Evolutionary conservation across 2,888 invertebrate genomes (phyloP), one percentile per base, ranked within the genome.

Genomic region (Eurytoma californica): DNA sequence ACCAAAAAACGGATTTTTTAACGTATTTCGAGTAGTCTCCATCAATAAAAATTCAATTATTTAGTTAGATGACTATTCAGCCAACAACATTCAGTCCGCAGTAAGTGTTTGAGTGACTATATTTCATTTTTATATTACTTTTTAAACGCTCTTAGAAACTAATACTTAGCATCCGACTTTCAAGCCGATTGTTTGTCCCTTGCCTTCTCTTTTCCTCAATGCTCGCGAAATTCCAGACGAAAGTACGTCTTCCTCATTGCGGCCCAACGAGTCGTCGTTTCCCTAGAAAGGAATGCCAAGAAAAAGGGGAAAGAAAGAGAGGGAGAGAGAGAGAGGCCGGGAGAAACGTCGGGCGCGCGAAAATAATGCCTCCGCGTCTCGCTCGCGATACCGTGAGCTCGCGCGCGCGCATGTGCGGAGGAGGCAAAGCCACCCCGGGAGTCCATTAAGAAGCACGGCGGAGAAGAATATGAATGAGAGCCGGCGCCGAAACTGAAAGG

Each of bases 381-480:
- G 20, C n/a, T 24, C 16, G 16, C 20, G 18, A 63, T 72, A 72
- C 65, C 24, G n/a, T 16, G 13, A 49, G n/a, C 9, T 57, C 47
- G 5, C 39, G 39, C 9, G 7, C 39, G 39, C 39, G 39, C 39
- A 9, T 39, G 39, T 39, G 60, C 51, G 20, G 53, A 63, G 58
- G 28, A 66, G 63, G 57, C 39, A 16, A 66, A 65, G 65, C 67
- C 51, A 67, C 60, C 67, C 67, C 24, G 68, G 47, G 58, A 68
- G 61, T 76, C 75, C 68, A 76, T 76, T 76, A 76, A 76, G 83
- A 81, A 85, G 83, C 83, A 79, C 66, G 30, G 74, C 81, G 79
- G 79, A 80, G 82, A 82, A 83, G 84, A 84, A 84, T 84, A 84
- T 83, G 84, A 84, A 83, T 83, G 83, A 83, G 83, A 79, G 82